phyloP scores from a whole-genome alignment of 2,888 invertebrate species.

The Lepidocyrtinus sp. region DNA sequence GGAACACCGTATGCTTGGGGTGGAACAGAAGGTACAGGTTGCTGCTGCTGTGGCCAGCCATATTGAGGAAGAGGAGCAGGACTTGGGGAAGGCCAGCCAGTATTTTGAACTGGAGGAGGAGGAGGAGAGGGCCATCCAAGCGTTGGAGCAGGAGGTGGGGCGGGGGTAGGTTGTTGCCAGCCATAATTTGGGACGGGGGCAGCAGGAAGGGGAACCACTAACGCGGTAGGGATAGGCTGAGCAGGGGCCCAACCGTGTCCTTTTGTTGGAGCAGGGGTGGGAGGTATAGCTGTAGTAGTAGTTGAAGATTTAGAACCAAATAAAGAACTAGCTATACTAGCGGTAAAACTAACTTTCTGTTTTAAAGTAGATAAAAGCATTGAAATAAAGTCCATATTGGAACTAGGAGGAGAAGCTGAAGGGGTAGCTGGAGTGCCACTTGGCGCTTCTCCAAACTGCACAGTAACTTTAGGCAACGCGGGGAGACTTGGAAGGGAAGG shows the following conservation, averaged over 20 bases:
- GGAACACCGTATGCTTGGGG: conserved; percentile 13
- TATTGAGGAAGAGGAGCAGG: conserved; percentile 7
- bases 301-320: conserved; percentile 21
- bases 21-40: background rate
- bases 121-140: conserved; percentile 12
- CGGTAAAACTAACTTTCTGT: conserved; percentile 32
- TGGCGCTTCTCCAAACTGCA: conserved; percentile 52
- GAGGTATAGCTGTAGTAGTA: conserved; percentile 14
- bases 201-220: background rate
- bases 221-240: background rate
- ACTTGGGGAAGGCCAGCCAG: no score
- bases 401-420: background rate
- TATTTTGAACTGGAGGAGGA: no score
- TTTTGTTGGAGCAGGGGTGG: background rate
- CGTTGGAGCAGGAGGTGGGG: conserved; percentile 19
- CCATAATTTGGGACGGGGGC: conserved; percentile 28
- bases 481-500: conserved; percentile 46
- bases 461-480: conserved; percentile 49
- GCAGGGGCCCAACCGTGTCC: conserved; percentile 12
- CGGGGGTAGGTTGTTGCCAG: conserved; percentile 17
- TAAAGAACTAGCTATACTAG: background rate
- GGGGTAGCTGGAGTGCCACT: background rate
- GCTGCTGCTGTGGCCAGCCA: conserved; percentile 7
- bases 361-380: conserved; percentile 46
- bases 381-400: conserved; percentile 55